Percentiles rank a stretch among this genome's conserved stretches.
phyloP scores from a whole-genome alignment of 2,888 invertebrate species.

The Dryobotodes eremita region DNA sequence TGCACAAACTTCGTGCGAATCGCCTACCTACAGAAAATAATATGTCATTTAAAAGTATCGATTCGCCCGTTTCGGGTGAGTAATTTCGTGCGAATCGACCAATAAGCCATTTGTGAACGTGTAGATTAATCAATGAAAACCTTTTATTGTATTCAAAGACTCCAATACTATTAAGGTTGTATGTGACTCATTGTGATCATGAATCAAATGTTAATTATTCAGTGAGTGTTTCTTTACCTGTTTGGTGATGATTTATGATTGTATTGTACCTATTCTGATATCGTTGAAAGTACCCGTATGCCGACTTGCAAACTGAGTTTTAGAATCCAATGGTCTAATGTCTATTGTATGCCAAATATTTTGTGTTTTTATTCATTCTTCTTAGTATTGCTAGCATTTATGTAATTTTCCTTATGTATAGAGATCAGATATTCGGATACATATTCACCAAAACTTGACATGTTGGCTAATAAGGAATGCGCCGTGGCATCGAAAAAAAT shows the following conservation, averaged over 20 bases:
- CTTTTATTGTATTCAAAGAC: conserved; percentile 10
- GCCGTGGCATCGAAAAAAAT: no score
- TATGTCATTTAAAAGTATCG: no score
- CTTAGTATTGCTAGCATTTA: no score
- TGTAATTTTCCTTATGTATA: no score
- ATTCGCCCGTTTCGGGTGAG: no score
- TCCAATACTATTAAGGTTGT: conserved; percentile 1
- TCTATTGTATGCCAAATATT: not conserved
- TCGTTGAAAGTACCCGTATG: not conserved
- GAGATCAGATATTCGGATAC: no score
- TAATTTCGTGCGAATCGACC: no score
- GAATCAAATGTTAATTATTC: conserved; percentile 1
- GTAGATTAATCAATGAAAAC: not conserved
- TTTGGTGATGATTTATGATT: not conserved
- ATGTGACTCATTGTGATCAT: not conserved
- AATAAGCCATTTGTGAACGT: not conserved
- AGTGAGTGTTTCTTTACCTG: not conserved
- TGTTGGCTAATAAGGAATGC: no score
- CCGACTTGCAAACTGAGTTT: not conserved
- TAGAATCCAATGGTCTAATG: not conserved
- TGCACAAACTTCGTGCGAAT: no score
- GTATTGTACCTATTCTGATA: conserved; percentile 1
- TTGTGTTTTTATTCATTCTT: no score
- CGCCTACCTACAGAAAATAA: no score
- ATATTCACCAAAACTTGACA: no score